Conservation (phyloP, 2,797 vertebrate genomes). For the Coendou prehensilis region DNA sequence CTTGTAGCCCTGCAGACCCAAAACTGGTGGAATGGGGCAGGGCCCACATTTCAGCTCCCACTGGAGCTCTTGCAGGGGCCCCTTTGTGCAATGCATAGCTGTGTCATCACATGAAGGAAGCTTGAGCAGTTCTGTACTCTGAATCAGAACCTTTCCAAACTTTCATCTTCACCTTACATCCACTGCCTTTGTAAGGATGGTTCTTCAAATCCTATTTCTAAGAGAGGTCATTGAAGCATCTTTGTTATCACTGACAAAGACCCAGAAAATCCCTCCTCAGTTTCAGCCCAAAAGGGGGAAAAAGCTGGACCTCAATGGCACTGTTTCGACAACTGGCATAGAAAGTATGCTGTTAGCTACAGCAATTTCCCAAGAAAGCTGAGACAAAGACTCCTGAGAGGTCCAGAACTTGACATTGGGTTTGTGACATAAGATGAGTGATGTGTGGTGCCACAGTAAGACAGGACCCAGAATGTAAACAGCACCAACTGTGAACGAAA, state of each 20-base stretch:
- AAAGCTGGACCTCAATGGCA: not conserved
- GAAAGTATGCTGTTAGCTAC: not conserved
- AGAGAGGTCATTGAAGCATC: not conserved
- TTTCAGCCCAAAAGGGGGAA: not conserved
- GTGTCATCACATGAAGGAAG: not conserved
- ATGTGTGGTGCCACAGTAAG: not conserved
- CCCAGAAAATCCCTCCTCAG: not conserved
- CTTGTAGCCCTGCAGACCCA: not conserved
- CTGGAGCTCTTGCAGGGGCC: not conserved
- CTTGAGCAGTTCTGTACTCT: not conserved
- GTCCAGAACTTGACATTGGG: not conserved
- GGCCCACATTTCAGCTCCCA: not conserved
- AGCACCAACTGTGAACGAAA: not conserved
- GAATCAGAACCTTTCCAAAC: not conserved
- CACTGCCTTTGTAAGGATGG: not conserved
- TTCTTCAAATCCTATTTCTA: not conserved
- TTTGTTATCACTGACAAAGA: conserved; percentile 21
- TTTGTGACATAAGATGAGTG: not conserved
- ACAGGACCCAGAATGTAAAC: not conserved
- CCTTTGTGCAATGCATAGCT: not conserved
- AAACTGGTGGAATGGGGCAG: not conserved
- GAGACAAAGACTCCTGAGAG: not conserved
- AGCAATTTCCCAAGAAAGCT: not conserved
- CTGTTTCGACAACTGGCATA: not conserved
- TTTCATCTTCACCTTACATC: not conserved